Conservation (phyloP, 2,888 invertebrate genomes). For the Diplolepis rosae region DNA sequence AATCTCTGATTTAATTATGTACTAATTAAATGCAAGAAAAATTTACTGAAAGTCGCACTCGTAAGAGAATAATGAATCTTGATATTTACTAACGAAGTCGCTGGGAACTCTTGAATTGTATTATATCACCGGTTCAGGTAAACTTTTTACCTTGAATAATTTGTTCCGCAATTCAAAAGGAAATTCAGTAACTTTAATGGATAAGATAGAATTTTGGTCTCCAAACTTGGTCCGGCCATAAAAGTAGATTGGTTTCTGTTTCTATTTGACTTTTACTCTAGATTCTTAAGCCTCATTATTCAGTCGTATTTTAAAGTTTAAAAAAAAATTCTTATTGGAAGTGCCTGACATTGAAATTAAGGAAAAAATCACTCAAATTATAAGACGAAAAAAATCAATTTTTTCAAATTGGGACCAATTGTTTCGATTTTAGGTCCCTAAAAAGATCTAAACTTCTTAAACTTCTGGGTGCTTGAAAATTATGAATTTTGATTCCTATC, state of each 20-base stretch:
- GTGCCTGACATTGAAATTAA: too few relatives aligned
- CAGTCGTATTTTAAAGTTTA: not conserved
- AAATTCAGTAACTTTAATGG: not conserved
- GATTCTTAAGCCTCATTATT: not conserved
- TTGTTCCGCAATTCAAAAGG: not conserved
- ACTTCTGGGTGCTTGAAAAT: too few relatives aligned
- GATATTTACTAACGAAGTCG: not conserved
- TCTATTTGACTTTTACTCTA: not conserved
- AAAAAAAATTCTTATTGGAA: too few relatives aligned
- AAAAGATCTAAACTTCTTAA: too few relatives aligned
- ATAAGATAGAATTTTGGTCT: not conserved
- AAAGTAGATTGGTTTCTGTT: not conserved
- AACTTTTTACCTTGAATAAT: not conserved
- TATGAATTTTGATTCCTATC: too few relatives aligned
- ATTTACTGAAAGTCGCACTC: not conserved
- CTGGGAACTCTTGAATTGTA: not conserved
- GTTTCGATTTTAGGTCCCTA: too few relatives aligned
- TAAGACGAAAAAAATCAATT: too few relatives aligned
- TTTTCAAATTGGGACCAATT: too few relatives aligned
- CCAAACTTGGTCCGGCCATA: not conserved
- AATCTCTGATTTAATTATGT: not conserved
- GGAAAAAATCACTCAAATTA: too few relatives aligned
- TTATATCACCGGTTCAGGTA: not conserved
- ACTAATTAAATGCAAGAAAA: not conserved
- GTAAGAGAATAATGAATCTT: not conserved